Percentiles rank a stretch among this genome's conserved stretches.
Conservation (phyloP, 2,888 invertebrate genomes). For the Itoplectis maculator region DNA sequence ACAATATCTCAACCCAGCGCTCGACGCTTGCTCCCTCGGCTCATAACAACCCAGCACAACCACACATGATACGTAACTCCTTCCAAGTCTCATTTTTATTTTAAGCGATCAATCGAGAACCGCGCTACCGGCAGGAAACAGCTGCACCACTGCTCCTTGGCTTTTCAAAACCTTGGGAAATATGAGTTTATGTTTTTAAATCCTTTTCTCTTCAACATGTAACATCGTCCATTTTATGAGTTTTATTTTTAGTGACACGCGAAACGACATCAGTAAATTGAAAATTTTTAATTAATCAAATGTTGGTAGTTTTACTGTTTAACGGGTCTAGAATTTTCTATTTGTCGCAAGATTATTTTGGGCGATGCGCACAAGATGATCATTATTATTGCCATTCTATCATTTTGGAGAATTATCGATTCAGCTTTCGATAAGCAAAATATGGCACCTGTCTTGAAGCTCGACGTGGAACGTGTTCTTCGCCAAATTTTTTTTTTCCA, state of each 20-base stretch:
- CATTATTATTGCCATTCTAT: background rate
- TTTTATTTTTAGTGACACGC: background rate
- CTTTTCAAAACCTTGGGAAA: slow-evolving; percentile 14
- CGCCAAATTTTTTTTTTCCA: slow-evolving; percentile 21
- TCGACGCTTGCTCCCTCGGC: slow-evolving; percentile 12
- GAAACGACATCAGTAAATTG: background rate
- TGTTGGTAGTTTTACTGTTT: background rate
- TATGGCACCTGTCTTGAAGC: background rate
- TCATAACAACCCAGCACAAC: background rate
- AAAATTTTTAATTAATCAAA: background rate
- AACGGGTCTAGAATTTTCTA: background rate
- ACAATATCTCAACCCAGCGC: slow-evolving; percentile 23
- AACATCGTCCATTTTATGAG: background rate
- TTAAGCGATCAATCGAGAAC: slow-evolving; percentile 39
- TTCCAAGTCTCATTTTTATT: slow-evolving; percentile 40
- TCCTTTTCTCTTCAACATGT: background rate
- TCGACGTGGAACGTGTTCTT: slow-evolving; percentile 3
- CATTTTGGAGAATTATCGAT: background rate
- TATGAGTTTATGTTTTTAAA: background rate
- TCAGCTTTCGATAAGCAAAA: background rate
- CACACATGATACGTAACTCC: slow-evolving; percentile 7
- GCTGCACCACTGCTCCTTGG: background rate
- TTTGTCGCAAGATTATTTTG: background rate
- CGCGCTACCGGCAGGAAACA: slow-evolving; percentile 10
- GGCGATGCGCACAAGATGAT: background rate